Conservation (phyloP, 2,888 invertebrate genomes). For the Drosophila peninsularis region DNA sequence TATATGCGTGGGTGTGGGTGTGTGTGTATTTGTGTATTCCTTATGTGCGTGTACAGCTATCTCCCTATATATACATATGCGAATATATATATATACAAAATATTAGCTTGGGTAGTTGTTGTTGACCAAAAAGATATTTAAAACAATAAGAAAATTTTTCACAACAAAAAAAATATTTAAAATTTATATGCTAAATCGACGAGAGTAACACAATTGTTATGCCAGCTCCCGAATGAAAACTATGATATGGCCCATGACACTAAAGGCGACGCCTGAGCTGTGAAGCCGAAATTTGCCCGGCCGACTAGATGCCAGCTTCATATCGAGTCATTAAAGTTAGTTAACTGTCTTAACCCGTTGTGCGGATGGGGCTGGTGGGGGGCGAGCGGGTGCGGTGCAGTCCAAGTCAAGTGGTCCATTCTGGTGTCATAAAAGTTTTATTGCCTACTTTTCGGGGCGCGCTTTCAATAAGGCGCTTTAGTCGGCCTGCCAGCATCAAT, state of each 20-base stretch:
- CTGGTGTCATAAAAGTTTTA: slow-evolving; percentile 69
- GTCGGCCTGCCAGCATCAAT: slow-evolving; percentile 64
- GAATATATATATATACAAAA: background rate
- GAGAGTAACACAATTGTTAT: slow-evolving; percentile 1
- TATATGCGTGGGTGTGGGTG: background rate
- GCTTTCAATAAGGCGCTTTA: slow-evolving; percentile 70
- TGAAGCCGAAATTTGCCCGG: background rate
- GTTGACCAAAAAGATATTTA: slow-evolving; percentile 9
- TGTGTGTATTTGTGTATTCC: background rate
- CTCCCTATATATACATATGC: background rate
- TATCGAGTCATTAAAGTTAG: slow-evolving; percentile 65
- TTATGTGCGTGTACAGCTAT: too few relatives aligned
- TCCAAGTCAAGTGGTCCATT: slow-evolving; percentile 42
- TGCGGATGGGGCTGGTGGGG: background rate
- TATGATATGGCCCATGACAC: slow-evolving; percentile 8
- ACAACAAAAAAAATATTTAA: slow-evolving; percentile 20
- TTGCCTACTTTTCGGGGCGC: slow-evolving; percentile 55
- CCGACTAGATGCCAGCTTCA: background rate
- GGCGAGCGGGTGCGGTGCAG: background rate
- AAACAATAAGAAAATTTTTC: slow-evolving; percentile 12
- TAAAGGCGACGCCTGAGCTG: background rate
- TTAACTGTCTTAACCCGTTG: slow-evolving; percentile 67
- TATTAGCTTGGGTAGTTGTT: background rate
- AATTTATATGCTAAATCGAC: slow-evolving; percentile 7
- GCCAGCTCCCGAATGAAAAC: slow-evolving; percentile 11